Conservation (phyloP, 2,797 vertebrate genomes). For the Huso huso region DNA sequence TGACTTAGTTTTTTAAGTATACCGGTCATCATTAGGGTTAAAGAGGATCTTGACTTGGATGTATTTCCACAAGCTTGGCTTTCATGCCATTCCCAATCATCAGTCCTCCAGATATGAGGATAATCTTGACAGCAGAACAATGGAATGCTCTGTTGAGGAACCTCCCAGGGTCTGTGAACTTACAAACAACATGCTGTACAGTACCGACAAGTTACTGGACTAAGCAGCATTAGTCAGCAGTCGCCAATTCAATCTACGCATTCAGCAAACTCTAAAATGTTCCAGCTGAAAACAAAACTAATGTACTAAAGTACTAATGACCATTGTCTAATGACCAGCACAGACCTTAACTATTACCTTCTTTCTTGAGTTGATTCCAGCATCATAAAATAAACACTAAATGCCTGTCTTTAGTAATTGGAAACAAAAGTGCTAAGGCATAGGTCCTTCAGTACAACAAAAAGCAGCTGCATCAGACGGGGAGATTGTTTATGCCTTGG, state of each 20-base stretch:
- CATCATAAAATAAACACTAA: background rate
- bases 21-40: too few relatives aligned
- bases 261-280: background rate
- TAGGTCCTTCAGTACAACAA: constrained; percentile 1
- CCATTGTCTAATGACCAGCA: background rate
- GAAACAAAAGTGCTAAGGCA: constrained; percentile 4
- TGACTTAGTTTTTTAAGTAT: too few relatives aligned
- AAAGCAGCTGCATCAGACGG: background rate
- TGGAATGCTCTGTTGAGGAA: background rate
- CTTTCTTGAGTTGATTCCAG: background rate
- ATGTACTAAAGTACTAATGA: background rate
- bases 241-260: background rate
- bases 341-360: constrained; percentile 1
- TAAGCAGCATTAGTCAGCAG: background rate
- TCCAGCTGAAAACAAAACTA: background rate
- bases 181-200: background rate
- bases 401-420: background rate
- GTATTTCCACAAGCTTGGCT: background rate
- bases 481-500: background rate
- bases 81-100: background rate
- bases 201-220: background rate
- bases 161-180: background rate
- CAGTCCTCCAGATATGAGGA: background rate
- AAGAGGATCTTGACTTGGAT: too few relatives aligned
- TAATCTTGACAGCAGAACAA: background rate